Evolutionary conservation across 2,797 vertebrate species (phyloP).

Genomic region (Orestias chungarensis): DNA sequence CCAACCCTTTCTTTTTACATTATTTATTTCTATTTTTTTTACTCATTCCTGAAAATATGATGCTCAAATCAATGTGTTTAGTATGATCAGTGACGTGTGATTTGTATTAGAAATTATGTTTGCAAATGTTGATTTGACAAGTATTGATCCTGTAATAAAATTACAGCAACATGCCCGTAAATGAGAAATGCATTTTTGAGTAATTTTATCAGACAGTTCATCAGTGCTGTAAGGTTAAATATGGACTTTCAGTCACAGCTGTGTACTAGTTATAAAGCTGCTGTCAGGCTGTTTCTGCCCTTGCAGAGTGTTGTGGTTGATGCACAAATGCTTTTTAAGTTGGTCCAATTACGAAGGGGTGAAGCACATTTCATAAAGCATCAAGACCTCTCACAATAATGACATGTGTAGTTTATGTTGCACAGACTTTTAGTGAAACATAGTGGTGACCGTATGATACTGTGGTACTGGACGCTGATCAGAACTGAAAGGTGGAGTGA

Average conservation of each 20-base stretch:
- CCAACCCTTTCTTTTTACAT: slow-evolving; percentile 18
- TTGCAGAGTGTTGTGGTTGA: neutral
- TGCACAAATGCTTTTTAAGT: neutral
- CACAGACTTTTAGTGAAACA: neutral
- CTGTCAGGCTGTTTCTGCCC: neutral
- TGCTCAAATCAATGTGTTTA: slow-evolving; percentile 32
- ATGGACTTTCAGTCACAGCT: neutral
- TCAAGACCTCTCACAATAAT: neutral
- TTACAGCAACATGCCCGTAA: slow-evolving; percentile 24
- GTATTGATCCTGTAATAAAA: slow-evolving; percentile 52
- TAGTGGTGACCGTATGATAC: neutral
- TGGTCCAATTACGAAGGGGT: neutral
- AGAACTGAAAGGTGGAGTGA: neutral
- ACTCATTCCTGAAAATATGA: slow-evolving; percentile 31
- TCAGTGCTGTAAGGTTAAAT: neutral
- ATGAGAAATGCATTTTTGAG: slow-evolving; percentile 17
- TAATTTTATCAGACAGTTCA: slow-evolving; percentile 11
- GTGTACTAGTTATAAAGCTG: slow-evolving; percentile 1
- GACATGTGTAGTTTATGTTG: neutral
- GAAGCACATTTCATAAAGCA: neutral
- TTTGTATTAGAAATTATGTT: slow-evolving; percentile 36
- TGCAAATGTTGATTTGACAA: slow-evolving; percentile 49
- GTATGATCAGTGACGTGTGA: slow-evolving; percentile 8
- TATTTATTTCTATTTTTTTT: slow-evolving; percentile 13
- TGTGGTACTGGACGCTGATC: neutral